A percentile compares a stretch with the other conserved stretches of the same genome.
phyloP scores from a whole-genome alignment of 2,888 invertebrate genomes.

The Tribolium freemani region DNA sequence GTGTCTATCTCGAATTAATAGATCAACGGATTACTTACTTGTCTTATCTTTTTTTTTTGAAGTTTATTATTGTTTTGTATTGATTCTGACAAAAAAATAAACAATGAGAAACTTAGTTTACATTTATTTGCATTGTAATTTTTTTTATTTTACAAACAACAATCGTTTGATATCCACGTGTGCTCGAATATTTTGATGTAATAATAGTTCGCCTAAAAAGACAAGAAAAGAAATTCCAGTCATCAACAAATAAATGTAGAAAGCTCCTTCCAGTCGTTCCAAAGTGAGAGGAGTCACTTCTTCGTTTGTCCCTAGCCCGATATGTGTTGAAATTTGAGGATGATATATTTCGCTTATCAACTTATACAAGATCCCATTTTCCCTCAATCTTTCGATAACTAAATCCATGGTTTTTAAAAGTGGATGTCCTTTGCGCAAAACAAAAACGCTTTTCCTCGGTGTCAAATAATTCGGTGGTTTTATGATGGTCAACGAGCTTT shows the following conservation, averaged over 20 bases:
- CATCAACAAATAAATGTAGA: conserved; percentile 8
- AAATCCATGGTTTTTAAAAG: background rate
- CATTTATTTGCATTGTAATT: too few relatives aligned
- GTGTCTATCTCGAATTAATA: too few relatives aligned
- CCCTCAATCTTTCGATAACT: background rate
- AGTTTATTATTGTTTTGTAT: too few relatives aligned
- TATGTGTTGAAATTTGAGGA: background rate
- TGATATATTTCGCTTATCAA: background rate
- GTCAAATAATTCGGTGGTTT: background rate
- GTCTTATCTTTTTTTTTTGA: too few relatives aligned
- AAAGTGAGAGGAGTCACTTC: background rate
- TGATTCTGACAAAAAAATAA: too few relatives aligned
- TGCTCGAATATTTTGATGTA: too few relatives aligned
- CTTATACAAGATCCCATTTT: background rate
- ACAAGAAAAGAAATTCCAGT: background rate
- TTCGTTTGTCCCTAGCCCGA: background rate
- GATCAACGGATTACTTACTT: too few relatives aligned
- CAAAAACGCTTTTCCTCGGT: background rate
- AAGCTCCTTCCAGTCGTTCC: background rate
- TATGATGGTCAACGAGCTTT: background rate
- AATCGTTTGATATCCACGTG: too few relatives aligned
- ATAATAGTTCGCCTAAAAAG: background rate
- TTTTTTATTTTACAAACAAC: too few relatives aligned
- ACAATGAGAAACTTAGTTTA: too few relatives aligned
- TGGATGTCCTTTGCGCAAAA: conserved; percentile 3